Conservation (phyloP, 92 coral and sea anemone genomes). For the Porites cylindrica region DNA sequence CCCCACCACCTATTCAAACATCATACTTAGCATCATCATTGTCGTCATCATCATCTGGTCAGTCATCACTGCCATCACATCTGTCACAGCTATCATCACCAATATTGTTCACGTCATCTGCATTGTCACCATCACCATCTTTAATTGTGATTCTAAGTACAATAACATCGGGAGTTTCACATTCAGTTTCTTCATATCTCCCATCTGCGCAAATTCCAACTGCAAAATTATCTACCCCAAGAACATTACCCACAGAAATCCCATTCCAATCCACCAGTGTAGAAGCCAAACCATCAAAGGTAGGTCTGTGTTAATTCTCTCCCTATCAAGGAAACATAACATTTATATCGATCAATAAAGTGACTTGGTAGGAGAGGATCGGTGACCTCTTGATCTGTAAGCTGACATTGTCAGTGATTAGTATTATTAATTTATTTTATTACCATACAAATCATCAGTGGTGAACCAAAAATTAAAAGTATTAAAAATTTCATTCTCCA, state of each 20-base stretch:
- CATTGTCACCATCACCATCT: neutral
- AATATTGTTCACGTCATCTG: neutral
- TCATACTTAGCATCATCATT: no score
- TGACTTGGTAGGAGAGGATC: no score
- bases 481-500: no score
- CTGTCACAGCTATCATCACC: neutral
- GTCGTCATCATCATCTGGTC: no score
- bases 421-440: no score
- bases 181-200: neutral
- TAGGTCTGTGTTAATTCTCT: neutral
- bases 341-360: no score
- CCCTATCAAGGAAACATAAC: no score
- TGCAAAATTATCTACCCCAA: neutral
- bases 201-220: neutral
- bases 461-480: no score
- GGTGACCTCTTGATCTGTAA: no score
- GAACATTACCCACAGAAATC: neutral
- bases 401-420: no score
- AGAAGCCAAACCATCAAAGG: neutral
- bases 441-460: no score
- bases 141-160: neutral
- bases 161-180: neutral
- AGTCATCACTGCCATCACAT: neutral
- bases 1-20: neutral
- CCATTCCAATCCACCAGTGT: neutral